Evolutionary conservation across 1,140 invertebrate genomes (phyloP), one percentile per base, ranked within the genome.

Genomic region (Orius laevigatus): DNA sequence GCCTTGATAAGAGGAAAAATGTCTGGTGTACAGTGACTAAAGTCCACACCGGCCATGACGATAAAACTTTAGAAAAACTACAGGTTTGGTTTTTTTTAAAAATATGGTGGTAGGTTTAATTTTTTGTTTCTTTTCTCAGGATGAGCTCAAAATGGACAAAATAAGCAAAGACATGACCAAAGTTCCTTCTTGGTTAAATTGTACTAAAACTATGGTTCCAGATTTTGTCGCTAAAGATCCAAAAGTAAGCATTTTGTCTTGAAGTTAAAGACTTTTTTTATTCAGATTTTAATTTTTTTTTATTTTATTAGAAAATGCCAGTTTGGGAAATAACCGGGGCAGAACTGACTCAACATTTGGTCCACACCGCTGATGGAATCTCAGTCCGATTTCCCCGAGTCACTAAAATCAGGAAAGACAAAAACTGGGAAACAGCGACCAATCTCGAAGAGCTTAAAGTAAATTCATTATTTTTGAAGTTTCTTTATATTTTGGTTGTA

Each of bases 301-400:
- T n/a, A 12, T 38, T 38, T 38, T 38, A 38, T 38, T 38, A 72
- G 64, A 67, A 77, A 45, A 78, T 87, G 61, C 89, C 86, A 2
- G 82, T 94, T 11, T 94, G 89, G 89, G 88, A 94, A 69, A 89
- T 95, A 31, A 84, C 83, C 2, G 90, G 89, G 0, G 89, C 90
- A 0, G 89, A 95, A 65, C 86, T 94, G 56, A 88, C 84, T 6
- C 78, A 87, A 61, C 73, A 81, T 51, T 82, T 88, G 41, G 71
- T 82, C 12, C 91, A 95, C 59, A 92, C 88, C 3, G 88, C 88
- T 2, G 75, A 82, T 60, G 86, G 88, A 4, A 92, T 94, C 57
- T 93, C 88, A 2, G 88, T 95, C 40, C 67, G 90, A 55, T 95
- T 95, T 69, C 91, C 91, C 3, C 69, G 91, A 52, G 81, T 94